Evolutionary conservation across 2,888 invertebrate species (phyloP).

Genomic region (Lucinisca nassula): DNA sequence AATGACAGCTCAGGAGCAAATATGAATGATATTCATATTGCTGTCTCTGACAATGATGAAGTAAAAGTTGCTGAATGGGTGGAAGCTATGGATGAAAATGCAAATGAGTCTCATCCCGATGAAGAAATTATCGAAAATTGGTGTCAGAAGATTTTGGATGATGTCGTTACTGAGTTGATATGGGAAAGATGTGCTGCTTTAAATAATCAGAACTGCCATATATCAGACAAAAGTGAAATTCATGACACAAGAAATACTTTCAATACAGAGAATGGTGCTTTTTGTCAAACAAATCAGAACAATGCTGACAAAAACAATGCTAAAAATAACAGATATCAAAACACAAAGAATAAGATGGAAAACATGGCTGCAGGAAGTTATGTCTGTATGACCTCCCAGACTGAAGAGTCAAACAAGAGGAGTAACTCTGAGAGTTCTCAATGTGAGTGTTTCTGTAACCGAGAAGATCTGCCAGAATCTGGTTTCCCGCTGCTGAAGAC

Average conservation of each 20-base stretch:
- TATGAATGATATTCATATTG: neutral
- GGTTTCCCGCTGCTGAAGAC: conserved; percentile 73
- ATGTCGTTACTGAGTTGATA: neutral
- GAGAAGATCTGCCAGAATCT: neutral
- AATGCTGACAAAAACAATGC: neutral
- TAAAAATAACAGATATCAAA: neutral
- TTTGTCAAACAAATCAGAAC: neutral
- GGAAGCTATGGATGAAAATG: neutral
- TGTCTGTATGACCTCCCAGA: neutral
- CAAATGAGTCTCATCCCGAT: neutral
- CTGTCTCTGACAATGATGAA: neutral
- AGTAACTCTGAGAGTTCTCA: conserved; percentile 6
- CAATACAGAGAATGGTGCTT: neutral
- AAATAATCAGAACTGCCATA: neutral
- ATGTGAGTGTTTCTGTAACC: conserved; percentile 6
- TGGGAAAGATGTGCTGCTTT: neutral
- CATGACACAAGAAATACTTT: neutral
- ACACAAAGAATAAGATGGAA: neutral
- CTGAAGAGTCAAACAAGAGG: neutral
- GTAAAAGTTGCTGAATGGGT: neutral
- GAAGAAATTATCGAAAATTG: neutral
- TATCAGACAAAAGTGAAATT: neutral
- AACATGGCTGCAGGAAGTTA: conserved; percentile 15
- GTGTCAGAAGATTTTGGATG: conserved; percentile 6
- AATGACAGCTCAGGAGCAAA: neutral